phyloP scores from a whole-genome alignment of 2,888 invertebrate species.

The Thecocarcelia acutangulata region DNA sequence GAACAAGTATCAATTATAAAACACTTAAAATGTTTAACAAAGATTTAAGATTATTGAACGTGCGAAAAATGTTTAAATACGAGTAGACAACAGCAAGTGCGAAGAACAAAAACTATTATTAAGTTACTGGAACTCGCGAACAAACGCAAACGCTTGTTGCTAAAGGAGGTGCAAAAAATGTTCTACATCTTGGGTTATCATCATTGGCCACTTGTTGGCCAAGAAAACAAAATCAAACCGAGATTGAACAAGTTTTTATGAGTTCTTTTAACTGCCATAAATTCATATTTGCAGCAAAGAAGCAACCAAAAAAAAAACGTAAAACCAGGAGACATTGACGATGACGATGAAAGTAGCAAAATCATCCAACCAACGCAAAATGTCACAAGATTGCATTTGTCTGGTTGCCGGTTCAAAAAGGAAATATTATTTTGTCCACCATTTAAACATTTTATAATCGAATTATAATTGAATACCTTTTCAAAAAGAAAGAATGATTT shows the following conservation, averaged over 20 bases:
- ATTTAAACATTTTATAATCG: slow-evolving; percentile 51
- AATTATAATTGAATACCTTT: slow-evolving; percentile 55
- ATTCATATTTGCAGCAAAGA: neutral
- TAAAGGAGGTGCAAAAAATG: slow-evolving; percentile 9
- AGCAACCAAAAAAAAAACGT: neutral
- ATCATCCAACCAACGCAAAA: slow-evolving; percentile 20
- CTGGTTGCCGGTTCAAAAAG: neutral
- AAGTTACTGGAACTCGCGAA: slow-evolving; percentile 8
- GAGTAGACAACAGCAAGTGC: too few species aligned
- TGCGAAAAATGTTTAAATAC: slow-evolving; percentile 60
- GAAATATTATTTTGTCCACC: neutral
- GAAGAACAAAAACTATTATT: slow-evolving; percentile 36
- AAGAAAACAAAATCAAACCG: slow-evolving; percentile 23
- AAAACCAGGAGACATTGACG: neutral
- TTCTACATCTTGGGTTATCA: slow-evolving; percentile 26
- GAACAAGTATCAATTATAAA: slow-evolving; percentile 59
- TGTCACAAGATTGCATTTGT: slow-evolving; percentile 29
- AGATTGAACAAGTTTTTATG: slow-evolving; percentile 38
- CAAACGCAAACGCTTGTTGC: neutral
- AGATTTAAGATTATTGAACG: slow-evolving; percentile 54
- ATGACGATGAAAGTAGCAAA: neutral
- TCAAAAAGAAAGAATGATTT: neutral
- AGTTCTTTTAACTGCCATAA: slow-evolving; percentile 16
- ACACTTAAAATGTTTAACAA: slow-evolving; percentile 54
- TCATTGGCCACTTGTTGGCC: slow-evolving; percentile 20